Base-by-base conservation (phyloP, 2,797 vertebrate species). In the Poecilia picta region DNA sequence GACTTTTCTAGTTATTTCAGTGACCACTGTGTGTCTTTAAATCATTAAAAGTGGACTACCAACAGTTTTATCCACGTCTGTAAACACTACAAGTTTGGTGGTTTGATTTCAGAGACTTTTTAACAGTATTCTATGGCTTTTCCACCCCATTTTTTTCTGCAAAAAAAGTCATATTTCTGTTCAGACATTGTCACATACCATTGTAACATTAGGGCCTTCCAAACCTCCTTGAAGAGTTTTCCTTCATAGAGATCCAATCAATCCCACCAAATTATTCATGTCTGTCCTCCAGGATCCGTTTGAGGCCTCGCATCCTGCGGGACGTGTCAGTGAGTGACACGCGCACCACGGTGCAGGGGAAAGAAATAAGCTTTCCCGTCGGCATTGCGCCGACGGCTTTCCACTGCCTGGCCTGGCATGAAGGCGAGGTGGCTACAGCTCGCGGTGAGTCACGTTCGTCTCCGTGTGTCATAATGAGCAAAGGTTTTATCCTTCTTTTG, bases 381-480 rank as follows among this genome's bases (percentile, higher is more conserved):
- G 96, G 98, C 33, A 98, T 99, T 0, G 96, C 98, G 0, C 98
- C 98, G 0, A 98, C 97, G 0, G 97, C 96, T 33, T 98, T 98
- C 79, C 98, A 99, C 88, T 96, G 97, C 72, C 89, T 98, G 23
- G 96, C 97, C 49, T 99, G 97, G 96, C 97, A 97, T 0, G 97
- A 98, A 47, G 98, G 98, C 31, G 98, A 99, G 92, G 84, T 95
- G 91, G 98, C 97, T 85, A 99, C 98, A 31, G 97, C 98, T 77
- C 96, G 95, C 91, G 98, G 98, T 99, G 93, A 85, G 80, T 74
- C 41, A 25, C 36, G 28, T 39, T n/a, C 47, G 18, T 72, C 18
- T 55, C 51, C 47, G 23, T 57, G n/a, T 25, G 11, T 8, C 3
- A 1, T 20, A 28, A 28, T 18, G 28, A 46, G 46, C 13, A 0